These are phyloP conservation scores for Melanocharis versteri DNA, from an alignment of 2,113 vertebrate species.

Conservation along the genomic window DNA sequence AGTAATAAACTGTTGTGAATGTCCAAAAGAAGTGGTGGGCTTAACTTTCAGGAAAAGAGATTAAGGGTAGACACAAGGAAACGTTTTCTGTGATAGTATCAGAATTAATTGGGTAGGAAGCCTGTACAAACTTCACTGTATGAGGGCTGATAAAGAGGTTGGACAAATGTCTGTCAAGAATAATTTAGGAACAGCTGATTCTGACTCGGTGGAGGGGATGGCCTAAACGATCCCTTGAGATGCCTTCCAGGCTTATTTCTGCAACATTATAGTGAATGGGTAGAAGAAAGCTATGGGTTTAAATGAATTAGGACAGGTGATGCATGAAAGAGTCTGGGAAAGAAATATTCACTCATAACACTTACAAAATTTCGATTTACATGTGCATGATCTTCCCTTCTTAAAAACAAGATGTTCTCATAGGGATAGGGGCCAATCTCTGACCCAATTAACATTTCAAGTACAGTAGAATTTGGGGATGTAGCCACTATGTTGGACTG, in stretches of 20 bases:
- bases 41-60: slow-evolving; percentile 16
- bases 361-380: not conserved
- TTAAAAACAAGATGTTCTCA: not conserved
- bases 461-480: not conserved
- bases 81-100: not conserved
- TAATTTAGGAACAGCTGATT: slow-evolving; percentile 18
- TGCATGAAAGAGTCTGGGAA: not conserved
- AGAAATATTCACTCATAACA: not conserved
- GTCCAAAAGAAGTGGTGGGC: not conserved
- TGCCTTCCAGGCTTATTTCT: not conserved
- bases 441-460: not conserved
- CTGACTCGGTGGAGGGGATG: not conserved
- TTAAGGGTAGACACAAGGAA: not conserved
- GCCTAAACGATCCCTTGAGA: not conserved
- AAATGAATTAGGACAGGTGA: not conserved
- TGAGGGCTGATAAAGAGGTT: not conserved
- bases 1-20: not conserved
- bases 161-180: slow-evolving; percentile 23
- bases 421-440: not conserved
- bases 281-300: not conserved
- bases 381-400: not conserved
- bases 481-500: not conserved
- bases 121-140: not conserved
- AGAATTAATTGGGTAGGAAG: not conserved
- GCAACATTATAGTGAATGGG: not conserved